These are phyloP conservation scores for Caenorhabditis drosophilae DNA, from an alignment of 2,888 invertebrate species.

Conservation along the genomic window DNA sequence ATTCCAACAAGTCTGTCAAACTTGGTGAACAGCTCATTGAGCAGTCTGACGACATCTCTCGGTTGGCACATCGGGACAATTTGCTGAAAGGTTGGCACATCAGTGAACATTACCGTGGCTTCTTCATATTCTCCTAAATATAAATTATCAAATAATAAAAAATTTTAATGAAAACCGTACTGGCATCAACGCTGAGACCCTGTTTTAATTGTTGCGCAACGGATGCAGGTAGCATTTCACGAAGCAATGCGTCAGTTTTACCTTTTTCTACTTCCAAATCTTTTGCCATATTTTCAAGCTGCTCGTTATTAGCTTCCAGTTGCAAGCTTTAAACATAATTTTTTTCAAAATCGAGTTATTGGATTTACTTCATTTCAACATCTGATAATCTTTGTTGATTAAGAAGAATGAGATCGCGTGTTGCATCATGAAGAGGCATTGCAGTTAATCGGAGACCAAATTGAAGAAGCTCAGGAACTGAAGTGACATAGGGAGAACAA, in stretches of 20 bases:
- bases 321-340: constrained; percentile 48
- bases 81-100: constrained; percentile 70
- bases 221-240: constrained; percentile 69
- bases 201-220: constrained; percentile 68
- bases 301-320: constrained; percentile 63
- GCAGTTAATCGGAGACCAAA: constrained; percentile 56
- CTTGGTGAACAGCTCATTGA: constrained; percentile 64
- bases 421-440: constrained; percentile 64
- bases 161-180: constrained; percentile 3
- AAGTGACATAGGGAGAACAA: constrained; percentile 60
- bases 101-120: constrained; percentile 69
- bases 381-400: constrained; percentile 61
- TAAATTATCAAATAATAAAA: background rate
- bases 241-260: constrained; percentile 69
- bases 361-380: constrained; percentile 56
- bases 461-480: constrained; percentile 46
- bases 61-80: constrained; percentile 68
- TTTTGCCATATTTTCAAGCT: constrained; percentile 57
- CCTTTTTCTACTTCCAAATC: constrained; percentile 58
- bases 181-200: constrained; percentile 68
- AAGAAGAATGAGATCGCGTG: constrained; percentile 61
- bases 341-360: background rate
- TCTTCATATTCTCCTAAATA: constrained; percentile 57
- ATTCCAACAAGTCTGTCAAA: constrained; percentile 52
- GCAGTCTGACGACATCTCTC: constrained; percentile 53